phyloP scores from a whole-genome alignment of 2,797 vertebrate species.

The Falco cherrug region DNA sequence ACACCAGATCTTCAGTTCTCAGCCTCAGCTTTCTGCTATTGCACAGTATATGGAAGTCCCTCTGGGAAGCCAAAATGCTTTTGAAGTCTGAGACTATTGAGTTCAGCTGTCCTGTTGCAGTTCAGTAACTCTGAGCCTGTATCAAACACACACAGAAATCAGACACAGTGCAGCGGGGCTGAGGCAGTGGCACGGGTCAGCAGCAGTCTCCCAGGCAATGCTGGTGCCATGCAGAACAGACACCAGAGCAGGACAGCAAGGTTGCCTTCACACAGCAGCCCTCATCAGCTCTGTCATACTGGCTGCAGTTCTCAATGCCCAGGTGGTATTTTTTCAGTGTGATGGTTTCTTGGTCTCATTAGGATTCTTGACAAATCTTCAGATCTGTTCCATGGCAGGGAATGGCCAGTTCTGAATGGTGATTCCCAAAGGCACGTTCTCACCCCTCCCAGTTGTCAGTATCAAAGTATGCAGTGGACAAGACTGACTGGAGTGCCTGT shows the following conservation, averaged over 20 bases:
- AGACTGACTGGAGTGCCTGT: not conserved
- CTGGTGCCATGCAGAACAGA: not conserved
- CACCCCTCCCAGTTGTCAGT: too few species aligned
- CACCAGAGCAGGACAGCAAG: not conserved
- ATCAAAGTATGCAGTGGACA: not conserved
- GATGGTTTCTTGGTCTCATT: not conserved
- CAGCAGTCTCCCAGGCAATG: not conserved
- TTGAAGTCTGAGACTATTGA: not conserved
- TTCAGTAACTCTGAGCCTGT: not conserved
- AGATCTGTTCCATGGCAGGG: too few species aligned
- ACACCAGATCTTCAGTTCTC: not conserved
- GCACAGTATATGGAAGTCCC: too few species aligned
- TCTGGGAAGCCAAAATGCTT: not conserved
- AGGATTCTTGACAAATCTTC: not conserved
- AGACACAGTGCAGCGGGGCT: not conserved
- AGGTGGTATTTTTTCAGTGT: not conserved
- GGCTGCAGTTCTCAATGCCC: not conserved
- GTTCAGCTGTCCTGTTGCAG: not conserved
- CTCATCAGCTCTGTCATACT: not conserved
- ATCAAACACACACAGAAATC: rapidly evolving
- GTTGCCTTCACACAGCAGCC: not conserved
- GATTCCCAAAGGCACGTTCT: not conserved
- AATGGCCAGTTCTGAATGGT: not conserved
- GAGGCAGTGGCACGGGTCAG: not conserved
- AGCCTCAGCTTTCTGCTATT: not conserved